Evolutionary conservation across 2,797 vertebrate genomes (phyloP).

Genomic region (Malacoctenus gilli): DNA sequence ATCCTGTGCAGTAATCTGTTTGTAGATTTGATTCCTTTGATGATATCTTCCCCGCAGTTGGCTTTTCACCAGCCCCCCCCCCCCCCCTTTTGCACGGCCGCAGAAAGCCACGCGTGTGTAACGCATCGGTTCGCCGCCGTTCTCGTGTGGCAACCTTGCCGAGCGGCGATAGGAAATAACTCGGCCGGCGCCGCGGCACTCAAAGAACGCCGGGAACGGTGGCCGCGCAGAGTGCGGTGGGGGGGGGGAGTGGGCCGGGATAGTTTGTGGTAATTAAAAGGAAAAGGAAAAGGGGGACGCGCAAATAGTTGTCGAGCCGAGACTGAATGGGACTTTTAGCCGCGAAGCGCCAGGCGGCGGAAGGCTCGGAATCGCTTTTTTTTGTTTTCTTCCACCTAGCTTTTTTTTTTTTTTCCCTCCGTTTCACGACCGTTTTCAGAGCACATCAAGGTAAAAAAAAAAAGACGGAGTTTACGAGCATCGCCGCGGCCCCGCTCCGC

Average conservation of each 20-base stretch:
- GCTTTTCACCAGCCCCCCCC: slow-evolving; percentile 50
- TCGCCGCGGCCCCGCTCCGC: not conserved
- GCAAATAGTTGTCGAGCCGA: not conserved
- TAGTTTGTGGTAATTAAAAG: slow-evolving; percentile 7
- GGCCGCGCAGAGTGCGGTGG: too few relatives aligned
- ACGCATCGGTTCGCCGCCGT: slow-evolving; percentile 8
- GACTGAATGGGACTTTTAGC: slow-evolving; percentile 4
- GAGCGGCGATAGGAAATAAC: not conserved
- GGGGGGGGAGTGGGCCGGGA: too few relatives aligned
- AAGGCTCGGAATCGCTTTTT: slow-evolving; percentile 12
- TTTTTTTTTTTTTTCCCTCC: too few relatives aligned
- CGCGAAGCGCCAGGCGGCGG: slow-evolving; percentile 4
- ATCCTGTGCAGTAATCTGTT: slow-evolving; percentile 67
- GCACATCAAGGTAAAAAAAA: not conserved
- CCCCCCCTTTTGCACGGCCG: too few relatives aligned
- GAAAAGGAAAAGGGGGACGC: not conserved
- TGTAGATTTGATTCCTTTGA: slow-evolving; percentile 72
- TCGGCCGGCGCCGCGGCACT: not conserved
- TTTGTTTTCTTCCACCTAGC: slow-evolving; percentile 30
- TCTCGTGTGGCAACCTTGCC: not conserved
- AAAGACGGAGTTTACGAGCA: not conserved
- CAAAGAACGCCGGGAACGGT: slow-evolving; percentile 10
- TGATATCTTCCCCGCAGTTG: slow-evolving; percentile 60
- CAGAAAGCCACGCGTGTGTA: slow-evolving; percentile 1
- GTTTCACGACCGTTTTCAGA: not conserved